Base-by-base conservation (phyloP, 2,888 invertebrate species). In the Pristionchus maxplancki region DNA sequence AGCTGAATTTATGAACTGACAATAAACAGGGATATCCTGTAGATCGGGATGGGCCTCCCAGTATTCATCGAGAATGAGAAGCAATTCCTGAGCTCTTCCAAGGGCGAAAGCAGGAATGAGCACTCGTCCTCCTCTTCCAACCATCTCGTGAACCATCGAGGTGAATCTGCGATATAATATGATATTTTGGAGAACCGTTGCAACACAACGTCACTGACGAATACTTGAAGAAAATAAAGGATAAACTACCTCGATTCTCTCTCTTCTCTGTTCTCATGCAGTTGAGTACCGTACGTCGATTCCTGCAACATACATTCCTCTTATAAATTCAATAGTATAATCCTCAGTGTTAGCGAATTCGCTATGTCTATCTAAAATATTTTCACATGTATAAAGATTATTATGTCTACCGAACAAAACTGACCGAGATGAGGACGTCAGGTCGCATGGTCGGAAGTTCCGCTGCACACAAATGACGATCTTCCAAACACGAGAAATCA, bases 1-100 rank as follows among this genome's bases (percentile, higher is more conserved):
- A 40, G 40, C 3, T 9, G 13, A 34, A 78, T 40, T 31, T 40
- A 85, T 15, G 15, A 67, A 89, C 92, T 88, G 37, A 94, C 94
- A 99, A 96, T 99, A 99, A 92, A 99, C 98, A 0, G 99, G 99
- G 93, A 99, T 97, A 95, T 99, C 98, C 93, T 99, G 99, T 17
- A 99, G 96, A 95, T 98, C 98, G 0, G 98, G 98, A 95, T 98
- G 99, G 89, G 97, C 97, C 50, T 97, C 97, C 99, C 99, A 99
- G 95, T 97, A 99, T 95, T 99, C 99, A 95, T 99, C 99, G 44
- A 95, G 90, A 88, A 95, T 95, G 34, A 95, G 90, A 88, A 95
- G 91, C 28, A 95, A 89, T 85, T 95, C 95, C 90, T 95, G 99
- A 0, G 99, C 99, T 91, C 99, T 96, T 0, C 99, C 99, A 48